These are phyloP conservation scores for Halictus rubicundus DNA, from an alignment of 1,140 invertebrate genomes.

Conservation along the genomic window DNA sequence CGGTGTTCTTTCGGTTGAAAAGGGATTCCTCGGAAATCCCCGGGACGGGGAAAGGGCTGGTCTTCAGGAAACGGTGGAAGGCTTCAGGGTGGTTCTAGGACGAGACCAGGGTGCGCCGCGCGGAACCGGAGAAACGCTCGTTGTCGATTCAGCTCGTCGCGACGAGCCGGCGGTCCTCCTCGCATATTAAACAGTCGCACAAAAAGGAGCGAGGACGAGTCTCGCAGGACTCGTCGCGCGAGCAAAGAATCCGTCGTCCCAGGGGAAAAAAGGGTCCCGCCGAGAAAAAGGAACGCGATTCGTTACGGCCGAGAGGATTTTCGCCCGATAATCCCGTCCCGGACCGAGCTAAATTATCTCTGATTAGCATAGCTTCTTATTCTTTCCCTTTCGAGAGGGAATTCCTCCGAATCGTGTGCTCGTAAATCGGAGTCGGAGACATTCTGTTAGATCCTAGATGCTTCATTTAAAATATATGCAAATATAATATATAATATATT, in stretches of 20 bases:
- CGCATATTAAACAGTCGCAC: constrained; percentile 47
- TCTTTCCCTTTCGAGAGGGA: too few species aligned
- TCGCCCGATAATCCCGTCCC: background rate
- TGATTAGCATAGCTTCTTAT: too few species aligned
- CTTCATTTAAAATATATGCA: too few species aligned
- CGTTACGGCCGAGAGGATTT: constrained; percentile 17
- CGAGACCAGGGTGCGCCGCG: background rate
- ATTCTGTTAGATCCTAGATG: background rate
- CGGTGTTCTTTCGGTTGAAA: background rate
- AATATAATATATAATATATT: too few species aligned
- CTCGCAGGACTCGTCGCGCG: background rate
- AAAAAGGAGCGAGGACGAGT: constrained; percentile 36
- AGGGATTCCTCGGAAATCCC: constrained; percentile 7
- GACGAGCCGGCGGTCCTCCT: constrained; percentile 1
- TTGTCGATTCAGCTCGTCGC: constrained; percentile 42
- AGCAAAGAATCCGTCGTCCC: background rate
- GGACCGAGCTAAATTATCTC: too few species aligned
- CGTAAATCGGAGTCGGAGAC: too few species aligned
- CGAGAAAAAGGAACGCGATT: background rate
- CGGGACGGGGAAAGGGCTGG: too few species aligned
- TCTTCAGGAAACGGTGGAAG: background rate
- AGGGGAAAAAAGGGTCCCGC: background rate
- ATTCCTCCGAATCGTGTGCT: too few species aligned
- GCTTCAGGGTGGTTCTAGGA: constrained; percentile 22
- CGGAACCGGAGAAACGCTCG: background rate